phyloP scores from a whole-genome alignment of 2,797 vertebrate genomes.

The Emydoidea blandingii region DNA sequence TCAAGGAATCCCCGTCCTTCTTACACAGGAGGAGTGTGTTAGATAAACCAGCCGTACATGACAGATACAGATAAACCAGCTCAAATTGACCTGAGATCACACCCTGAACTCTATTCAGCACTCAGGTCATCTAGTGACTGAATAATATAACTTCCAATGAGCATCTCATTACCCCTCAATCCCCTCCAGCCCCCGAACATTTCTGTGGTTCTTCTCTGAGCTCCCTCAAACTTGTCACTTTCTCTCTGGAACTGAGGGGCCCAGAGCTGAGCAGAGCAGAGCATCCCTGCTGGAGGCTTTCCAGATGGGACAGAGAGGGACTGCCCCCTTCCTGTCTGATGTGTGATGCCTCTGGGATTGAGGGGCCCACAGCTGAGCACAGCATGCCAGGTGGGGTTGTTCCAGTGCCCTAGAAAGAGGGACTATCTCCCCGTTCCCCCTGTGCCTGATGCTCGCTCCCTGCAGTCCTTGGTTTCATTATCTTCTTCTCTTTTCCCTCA shows the following conservation, averaged over 20 bases:
- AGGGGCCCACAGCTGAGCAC: not conserved
- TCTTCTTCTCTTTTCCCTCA: conserved; percentile 25
- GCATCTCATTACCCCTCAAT: not conserved
- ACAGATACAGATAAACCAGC: not conserved
- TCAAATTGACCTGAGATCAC: not conserved
- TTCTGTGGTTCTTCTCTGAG: not conserved
- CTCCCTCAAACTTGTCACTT: not conserved
- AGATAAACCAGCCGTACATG: too few relatives aligned
- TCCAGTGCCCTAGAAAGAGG: not conserved
- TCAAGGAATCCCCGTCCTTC: not conserved
- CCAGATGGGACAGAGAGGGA: not conserved
- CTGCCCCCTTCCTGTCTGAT: not conserved
- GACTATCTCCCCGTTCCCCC: not conserved
- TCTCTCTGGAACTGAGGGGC: not conserved
- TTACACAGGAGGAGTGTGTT: not conserved
- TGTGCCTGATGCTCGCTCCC: too few relatives aligned
- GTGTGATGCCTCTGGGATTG: not conserved
- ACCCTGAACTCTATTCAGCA: not conserved
- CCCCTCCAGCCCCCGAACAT: not conserved
- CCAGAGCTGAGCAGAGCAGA: not conserved
- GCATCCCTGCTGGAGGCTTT: not conserved
- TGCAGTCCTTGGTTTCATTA: not conserved
- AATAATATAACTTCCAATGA: not conserved
- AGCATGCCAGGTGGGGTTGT: not conserved
- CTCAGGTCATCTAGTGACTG: not conserved